Evolutionary conservation across 1,140 invertebrate species (phyloP).

Genomic region (Cherax destructor): DNA sequence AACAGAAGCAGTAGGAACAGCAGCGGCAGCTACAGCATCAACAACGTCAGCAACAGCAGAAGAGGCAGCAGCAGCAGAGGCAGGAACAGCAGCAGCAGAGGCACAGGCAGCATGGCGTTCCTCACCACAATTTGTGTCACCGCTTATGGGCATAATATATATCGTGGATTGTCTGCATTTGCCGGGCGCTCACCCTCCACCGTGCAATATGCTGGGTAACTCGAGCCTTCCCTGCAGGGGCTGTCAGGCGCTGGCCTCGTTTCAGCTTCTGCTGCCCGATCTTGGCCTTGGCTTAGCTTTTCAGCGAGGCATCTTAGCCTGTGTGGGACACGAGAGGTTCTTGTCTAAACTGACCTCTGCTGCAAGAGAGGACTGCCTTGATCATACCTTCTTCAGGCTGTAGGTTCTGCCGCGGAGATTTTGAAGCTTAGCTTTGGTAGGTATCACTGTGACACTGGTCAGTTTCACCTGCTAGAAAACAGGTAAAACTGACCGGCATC

Average conservation of each 20-base stretch:
- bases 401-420: too few species aligned
- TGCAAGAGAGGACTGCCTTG: too few species aligned
- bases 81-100: neutral
- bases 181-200: neutral
- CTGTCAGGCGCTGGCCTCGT: neutral
- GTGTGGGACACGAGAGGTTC: too few species aligned
- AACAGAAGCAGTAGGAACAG: neutral
- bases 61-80: neutral
- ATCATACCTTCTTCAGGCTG: too few species aligned
- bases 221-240: neutral
- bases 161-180: neutral
- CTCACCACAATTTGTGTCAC: constrained; percentile 3
- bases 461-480: too few species aligned
- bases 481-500: too few species aligned
- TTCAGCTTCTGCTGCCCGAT: neutral
- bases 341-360: too few species aligned
- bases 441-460: too few species aligned
- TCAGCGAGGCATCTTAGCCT: neutral
- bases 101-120: neutral
- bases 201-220: neutral
- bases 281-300: neutral
- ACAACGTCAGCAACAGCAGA: neutral
- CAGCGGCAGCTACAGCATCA: neutral
- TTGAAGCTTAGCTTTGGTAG: too few species aligned
- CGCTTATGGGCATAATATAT: constrained; percentile 10